phyloP scores from a whole-genome alignment of 2,888 invertebrate genomes.

The Parapristionchus giblindavisi region DNA sequence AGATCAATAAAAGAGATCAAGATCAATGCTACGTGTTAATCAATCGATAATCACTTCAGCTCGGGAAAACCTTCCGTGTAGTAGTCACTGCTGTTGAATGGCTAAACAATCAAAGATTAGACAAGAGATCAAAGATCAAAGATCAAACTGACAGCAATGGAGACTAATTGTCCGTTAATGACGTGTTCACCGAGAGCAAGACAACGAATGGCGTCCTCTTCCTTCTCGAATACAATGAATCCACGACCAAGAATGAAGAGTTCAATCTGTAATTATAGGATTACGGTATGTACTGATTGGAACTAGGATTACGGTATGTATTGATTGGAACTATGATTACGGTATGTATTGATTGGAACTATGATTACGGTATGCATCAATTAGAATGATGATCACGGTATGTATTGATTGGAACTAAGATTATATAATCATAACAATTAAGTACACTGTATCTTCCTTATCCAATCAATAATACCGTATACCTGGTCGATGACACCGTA shows the following conservation, averaged over 20 bases:
- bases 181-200: constrained; percentile 51
- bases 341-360: not conserved
- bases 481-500: constrained; percentile 66
- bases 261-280: constrained; percentile 27
- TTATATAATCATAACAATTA: not conserved
- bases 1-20: too few species aligned
- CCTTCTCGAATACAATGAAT: constrained; percentile 65
- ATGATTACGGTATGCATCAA: not conserved
- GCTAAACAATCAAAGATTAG: too few species aligned
- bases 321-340: not conserved
- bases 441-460: constrained; percentile 4
- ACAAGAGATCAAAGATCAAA: too few species aligned
- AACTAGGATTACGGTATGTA: not conserved
- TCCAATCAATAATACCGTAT: not conserved
- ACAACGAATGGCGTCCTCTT: constrained; percentile 56
- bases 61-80: constrained; percentile 28
- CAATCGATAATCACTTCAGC: constrained; percentile 14
- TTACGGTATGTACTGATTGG: too few species aligned
- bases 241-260: constrained; percentile 52
- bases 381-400: not conserved
- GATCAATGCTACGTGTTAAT: not conserved
- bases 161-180: constrained; percentile 52
- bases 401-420: not conserved
- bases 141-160: too few species aligned
- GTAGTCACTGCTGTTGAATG: constrained; percentile 17